These are phyloP conservation scores for Panonychus citri DNA, from an alignment of 1,140 invertebrate genomes.

Conservation along the genomic window DNA sequence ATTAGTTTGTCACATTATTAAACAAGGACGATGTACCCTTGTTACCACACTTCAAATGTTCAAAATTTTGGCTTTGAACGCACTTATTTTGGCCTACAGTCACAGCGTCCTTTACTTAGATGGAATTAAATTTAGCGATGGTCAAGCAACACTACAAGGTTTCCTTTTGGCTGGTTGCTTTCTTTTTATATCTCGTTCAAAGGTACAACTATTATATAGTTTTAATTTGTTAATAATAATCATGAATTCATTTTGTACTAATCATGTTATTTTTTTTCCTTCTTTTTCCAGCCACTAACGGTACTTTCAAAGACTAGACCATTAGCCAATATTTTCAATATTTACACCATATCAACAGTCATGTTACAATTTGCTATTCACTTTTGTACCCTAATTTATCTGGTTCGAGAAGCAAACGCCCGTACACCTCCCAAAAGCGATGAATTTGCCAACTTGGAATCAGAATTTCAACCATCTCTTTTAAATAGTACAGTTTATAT, in stretches of 20 bases:
- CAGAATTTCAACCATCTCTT: constrained; percentile 71
- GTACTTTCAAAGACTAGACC: constrained; percentile 76
- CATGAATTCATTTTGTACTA: not conserved
- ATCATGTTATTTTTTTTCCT: not conserved
- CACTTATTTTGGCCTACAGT: constrained; percentile 87
- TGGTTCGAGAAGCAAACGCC: constrained; percentile 47
- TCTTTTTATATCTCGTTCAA: constrained; percentile 90
- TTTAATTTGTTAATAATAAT: too few relatives aligned
- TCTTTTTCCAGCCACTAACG: constrained; percentile 56
- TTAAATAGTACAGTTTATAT: constrained; percentile 96
- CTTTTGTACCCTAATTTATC: constrained; percentile 66
- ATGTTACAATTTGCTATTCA: constrained; percentile 84
- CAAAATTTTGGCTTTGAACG: constrained; percentile 97
- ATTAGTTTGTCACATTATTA: constrained; percentile 92
- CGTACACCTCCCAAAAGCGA: not conserved
- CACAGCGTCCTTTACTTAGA: constrained; percentile 95
- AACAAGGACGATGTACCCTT: constrained; percentile 92
- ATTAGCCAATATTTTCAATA: constrained; percentile 93
- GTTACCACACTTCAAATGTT: constrained; percentile 99
- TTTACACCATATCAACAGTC: constrained; percentile 89
- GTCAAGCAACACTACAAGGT: constrained; percentile 72
- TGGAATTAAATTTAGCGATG: constrained; percentile 92
- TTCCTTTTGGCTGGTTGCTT: constrained; percentile 84
- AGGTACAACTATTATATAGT: constrained; percentile 32
- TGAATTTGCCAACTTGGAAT: constrained; percentile 36